phyloP scores from a whole-genome alignment of 1,140 invertebrate species.

The Leptinotarsa texana region DNA sequence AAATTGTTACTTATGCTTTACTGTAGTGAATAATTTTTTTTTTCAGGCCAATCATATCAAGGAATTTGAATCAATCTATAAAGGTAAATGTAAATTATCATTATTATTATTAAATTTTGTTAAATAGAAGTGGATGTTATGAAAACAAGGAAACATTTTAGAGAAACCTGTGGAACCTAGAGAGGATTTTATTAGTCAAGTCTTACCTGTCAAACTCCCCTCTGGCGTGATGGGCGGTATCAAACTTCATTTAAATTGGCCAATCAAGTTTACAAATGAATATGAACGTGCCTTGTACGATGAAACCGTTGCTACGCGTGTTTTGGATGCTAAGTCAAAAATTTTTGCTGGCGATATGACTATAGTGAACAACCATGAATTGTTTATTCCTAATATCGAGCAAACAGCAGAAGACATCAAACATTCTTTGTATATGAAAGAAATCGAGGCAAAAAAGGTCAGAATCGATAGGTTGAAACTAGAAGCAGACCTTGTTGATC shows the following conservation, averaged over 20 bases:
- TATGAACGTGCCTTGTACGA: slow-evolving; percentile 46
- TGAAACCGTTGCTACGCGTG: slow-evolving; percentile 42
- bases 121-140: too few relatives aligned
- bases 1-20: slow-evolving; percentile 11
- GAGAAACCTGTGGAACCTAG: slow-evolving; percentile 41
- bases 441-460: slow-evolving; percentile 42
- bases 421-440: slow-evolving; percentile 54
- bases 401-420: slow-evolving; percentile 49
- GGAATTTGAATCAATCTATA: slow-evolving; percentile 38
- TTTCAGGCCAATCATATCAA: slow-evolving; percentile 47
- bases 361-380: neutral
- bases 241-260: slow-evolving; percentile 42
- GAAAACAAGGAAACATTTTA: slow-evolving; percentile 1
- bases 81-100: slow-evolving; percentile 35
- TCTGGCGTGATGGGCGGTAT: slow-evolving; percentile 37
- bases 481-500: slow-evolving; percentile 46
- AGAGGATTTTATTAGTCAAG: slow-evolving; percentile 34
- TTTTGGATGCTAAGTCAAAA: slow-evolving; percentile 62
- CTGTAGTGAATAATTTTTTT: neutral
- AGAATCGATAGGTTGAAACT: slow-evolving; percentile 41
- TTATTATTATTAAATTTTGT: slow-evolving; percentile 1
- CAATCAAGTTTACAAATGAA: slow-evolving; percentile 41
- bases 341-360: slow-evolving; percentile 51
- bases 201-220: slow-evolving; percentile 42
- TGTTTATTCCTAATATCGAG: slow-evolving; percentile 33